A percentile compares a stretch with the other conserved stretches of the same genome.
phyloP scores from a whole-genome alignment of 2,113 vertebrate species.

The Raphicerus campestris region DNA sequence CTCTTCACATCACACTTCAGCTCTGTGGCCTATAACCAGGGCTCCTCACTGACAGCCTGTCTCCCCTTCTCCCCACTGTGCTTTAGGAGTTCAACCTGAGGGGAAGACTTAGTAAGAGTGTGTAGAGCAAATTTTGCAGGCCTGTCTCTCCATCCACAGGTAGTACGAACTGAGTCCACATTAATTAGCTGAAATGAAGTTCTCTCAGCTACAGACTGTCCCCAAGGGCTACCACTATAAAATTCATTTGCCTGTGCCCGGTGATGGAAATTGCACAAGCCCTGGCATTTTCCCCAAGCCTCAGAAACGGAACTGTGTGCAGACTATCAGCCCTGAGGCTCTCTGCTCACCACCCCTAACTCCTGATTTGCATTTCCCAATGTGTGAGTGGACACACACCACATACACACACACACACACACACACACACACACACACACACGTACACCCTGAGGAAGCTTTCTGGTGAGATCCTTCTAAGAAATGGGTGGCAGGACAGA shows the following conservation, averaged over 20 bases:
- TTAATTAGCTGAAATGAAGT: constrained; percentile 45
- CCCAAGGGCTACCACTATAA: constrained; percentile 16
- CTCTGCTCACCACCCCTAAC: not conserved
- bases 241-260: constrained; percentile 26
- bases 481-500: not conserved
- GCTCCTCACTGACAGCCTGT: not conserved
- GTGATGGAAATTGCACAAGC: constrained; percentile 16
- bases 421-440: not conserved
- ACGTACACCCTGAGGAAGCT: not conserved
- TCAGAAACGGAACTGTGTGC: not conserved
- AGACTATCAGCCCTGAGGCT: not conserved
- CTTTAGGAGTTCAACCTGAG: not conserved
- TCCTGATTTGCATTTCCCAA: not conserved
- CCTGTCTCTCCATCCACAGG: not conserved
- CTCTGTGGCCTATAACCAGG: not conserved
- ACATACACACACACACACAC: not conserved
- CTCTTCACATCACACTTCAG: not conserved
- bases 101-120: not conserved
- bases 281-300: not conserved
- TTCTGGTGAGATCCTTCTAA: not conserved
- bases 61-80: not conserved
- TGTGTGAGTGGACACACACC: not conserved
- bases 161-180: not conserved
- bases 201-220: not conserved
- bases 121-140: not conserved